phyloP scores from a whole-genome alignment of 2,797 vertebrate genomes.

The Protosalanx chinensis region DNA sequence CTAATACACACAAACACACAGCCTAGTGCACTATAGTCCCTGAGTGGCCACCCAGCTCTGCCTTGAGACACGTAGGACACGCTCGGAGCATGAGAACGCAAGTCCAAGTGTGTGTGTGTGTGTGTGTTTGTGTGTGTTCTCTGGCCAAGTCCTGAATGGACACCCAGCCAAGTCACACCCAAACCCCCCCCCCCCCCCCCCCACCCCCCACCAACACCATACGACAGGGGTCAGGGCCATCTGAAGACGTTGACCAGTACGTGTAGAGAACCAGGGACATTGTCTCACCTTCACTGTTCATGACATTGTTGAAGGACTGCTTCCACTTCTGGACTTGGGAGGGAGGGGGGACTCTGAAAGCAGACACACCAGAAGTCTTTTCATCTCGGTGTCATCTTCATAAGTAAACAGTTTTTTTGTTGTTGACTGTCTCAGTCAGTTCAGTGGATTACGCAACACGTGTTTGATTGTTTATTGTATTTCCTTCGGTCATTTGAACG shows the following conservation, averaged over 20 bases:
- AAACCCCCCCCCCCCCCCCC: not conserved
- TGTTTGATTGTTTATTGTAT: not conserved
- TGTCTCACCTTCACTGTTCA: slow-evolving; percentile 82
- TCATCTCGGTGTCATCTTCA: not conserved
- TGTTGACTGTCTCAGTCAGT: not conserved
- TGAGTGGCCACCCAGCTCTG: slow-evolving; percentile 49
- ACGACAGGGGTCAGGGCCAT: not conserved
- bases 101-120: not conserved
- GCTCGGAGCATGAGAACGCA: slow-evolving; percentile 72
- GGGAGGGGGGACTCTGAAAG: slow-evolving; percentile 69
- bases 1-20: slow-evolving; percentile 4
- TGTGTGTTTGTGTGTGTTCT: slow-evolving; percentile 7
- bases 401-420: not conserved
- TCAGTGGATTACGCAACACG: not conserved
- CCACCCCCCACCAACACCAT: not conserved
- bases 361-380: not conserved
- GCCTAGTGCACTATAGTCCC: not conserved
- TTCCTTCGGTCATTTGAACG: not conserved
- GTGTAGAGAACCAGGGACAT: not conserved
- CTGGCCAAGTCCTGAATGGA: not conserved
- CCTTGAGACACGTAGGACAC: slow-evolving; percentile 63
- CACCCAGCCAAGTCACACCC: not conserved
- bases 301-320: slow-evolving; percentile 82
- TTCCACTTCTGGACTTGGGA: slow-evolving; percentile 86
- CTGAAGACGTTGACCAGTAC: not conserved